Evolutionary conservation across 1,140 invertebrate species (phyloP), one percentile per base, ranked within the genome.

Genomic region (Hylyphantes graminicola): DNA sequence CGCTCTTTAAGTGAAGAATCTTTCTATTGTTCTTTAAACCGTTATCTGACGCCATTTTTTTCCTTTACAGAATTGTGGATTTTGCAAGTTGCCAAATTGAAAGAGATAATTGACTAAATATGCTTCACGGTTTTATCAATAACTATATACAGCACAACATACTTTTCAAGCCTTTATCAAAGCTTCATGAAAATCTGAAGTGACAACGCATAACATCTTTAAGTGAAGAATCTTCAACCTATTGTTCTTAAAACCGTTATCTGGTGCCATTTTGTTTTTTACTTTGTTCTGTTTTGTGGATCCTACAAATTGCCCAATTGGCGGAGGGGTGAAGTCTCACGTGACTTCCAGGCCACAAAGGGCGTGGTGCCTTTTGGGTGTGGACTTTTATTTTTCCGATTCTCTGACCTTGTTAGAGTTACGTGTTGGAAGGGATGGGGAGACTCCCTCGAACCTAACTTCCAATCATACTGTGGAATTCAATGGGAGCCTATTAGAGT

Each of bases 341-440:
- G 77, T 80, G 77, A 70, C 77, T 70, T 17, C 15, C 35, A 51
- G 12, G 17, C 77, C 57, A 48, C 11, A n/a, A 54, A 80, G 77
- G 77, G 64, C 54, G 64, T 68, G 77, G 77, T 59, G 63, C 13
- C 19, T 68, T 48, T 68, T 68, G 77, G 64, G 77, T 80, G 77
- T 78, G 76, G 77, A 50, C 77, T 59, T 35, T 70, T 68, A 80
- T 78, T 67, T 67, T 35, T 57, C 6, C 12, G 65, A 57, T 70
- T 70, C 7, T 54, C 77, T 80, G 77, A 80, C 77, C 77, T 80
- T 80, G 65, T 35, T 35, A 35, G 35, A 21, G 21, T 78, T 15
- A 48, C n/a, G 65, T 80, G 65, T 19, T 8, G 55, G n/a, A 79
- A 79, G 63, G 76, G 65, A 19, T 80, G 12, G 12, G 12, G 9